Conservation (phyloP, 2,888 invertebrate genomes). For the Globia sparganii region DNA sequence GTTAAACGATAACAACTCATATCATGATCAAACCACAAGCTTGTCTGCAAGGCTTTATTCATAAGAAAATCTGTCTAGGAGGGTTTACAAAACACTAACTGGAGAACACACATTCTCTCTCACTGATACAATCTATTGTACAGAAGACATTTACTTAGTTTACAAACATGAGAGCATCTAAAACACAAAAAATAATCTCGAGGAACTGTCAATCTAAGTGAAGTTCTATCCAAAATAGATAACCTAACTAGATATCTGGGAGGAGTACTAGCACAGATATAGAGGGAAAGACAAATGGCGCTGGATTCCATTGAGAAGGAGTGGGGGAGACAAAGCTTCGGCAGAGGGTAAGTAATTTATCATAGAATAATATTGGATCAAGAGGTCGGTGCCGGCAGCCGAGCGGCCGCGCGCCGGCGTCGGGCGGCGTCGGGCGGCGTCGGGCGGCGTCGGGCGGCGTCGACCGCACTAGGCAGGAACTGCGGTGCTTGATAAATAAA, state of each 20-base stretch:
- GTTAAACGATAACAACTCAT: not conserved
- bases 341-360: constrained; percentile 64
- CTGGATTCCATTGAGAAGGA: constrained; percentile 60
- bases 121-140: not conserved
- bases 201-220: constrained; percentile 45
- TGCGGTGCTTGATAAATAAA: too few relatives aligned
- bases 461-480: constrained; percentile 34
- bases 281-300: constrained; percentile 61
- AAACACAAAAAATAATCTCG: constrained; percentile 22
- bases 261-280: constrained; percentile 47
- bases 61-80: not conserved
- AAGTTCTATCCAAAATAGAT: constrained; percentile 49
- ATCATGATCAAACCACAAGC: not conserved
- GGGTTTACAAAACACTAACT: not conserved
- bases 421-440: constrained; percentile 22
- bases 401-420: constrained; percentile 24
- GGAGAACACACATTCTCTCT: not conserved
- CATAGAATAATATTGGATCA: constrained; percentile 72
- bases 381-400: constrained; percentile 52
- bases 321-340: constrained; percentile 62
- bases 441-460: constrained; percentile 25
- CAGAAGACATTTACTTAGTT: not conserved
- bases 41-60: not conserved
- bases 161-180: constrained; percentile 24
- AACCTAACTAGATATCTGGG: constrained; percentile 33